phyloP scores from a whole-genome alignment of 2,113 vertebrate genomes.

The Sapajus apella region DNA sequence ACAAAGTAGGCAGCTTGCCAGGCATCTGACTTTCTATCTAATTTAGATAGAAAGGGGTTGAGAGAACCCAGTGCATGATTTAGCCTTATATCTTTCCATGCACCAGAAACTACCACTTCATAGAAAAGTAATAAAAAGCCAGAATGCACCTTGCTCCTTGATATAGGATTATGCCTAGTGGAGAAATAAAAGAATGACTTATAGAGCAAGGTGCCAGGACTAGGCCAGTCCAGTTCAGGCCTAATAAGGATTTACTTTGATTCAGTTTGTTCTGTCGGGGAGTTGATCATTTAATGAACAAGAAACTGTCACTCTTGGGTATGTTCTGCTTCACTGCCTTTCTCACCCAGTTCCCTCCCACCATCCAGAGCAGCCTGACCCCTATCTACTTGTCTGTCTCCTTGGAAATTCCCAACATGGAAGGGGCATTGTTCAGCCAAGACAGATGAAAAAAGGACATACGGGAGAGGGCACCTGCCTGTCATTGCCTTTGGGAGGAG shows the following conservation, averaged over 20 bases:
- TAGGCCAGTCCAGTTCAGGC: conserved; percentile 35
- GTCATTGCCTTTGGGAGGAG: not conserved
- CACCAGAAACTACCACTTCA: not conserved
- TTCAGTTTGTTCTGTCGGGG: conserved; percentile 7
- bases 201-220: conserved; percentile 7
- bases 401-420: conserved; percentile 37
- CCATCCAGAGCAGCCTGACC: conserved; percentile 16
- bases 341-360: not conserved
- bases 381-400: conserved; percentile 29
- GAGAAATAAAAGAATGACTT: conserved; percentile 50
- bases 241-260: conserved; percentile 48
- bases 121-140: conserved; percentile 45
- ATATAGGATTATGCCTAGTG: conserved; percentile 35
- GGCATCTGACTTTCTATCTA: conserved; percentile 31
- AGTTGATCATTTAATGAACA: conserved; percentile 59
- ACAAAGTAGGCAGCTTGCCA: not conserved
- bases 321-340: not conserved
- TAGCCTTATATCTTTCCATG: not conserved
- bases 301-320: conserved; percentile 35
- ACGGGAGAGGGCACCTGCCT: not conserved
- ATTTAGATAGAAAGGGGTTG: not conserved
- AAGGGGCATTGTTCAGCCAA: conserved; percentile 10
- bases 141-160: not conserved
- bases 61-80: not conserved
- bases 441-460: not conserved